Conservation (phyloP, 2,888 invertebrate species). For the Callyntrura sp. region DNA sequence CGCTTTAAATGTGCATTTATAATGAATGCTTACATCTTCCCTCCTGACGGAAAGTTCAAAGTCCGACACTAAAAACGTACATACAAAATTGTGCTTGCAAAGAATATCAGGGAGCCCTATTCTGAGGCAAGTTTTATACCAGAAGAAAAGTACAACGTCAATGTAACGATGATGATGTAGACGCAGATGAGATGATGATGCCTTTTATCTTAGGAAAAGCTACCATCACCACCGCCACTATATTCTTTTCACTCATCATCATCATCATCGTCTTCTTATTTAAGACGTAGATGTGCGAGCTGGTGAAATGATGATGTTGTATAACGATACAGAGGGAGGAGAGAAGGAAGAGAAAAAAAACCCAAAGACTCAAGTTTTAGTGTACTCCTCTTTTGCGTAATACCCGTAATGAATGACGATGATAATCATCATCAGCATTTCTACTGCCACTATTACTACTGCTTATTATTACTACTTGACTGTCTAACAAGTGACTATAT, state of each 20-base stretch:
- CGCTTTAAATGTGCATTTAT: background rate
- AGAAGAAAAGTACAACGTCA: background rate
- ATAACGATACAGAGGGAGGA: slow-evolving; percentile 32
- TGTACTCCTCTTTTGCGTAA: slow-evolving; percentile 67
- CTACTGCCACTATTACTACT: slow-evolving; percentile 35
- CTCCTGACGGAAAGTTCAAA: background rate
- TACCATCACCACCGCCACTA: slow-evolving; percentile 27
- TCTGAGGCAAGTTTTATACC: background rate
- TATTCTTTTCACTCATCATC: slow-evolving; percentile 36
- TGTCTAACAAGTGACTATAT: slow-evolving; percentile 42
- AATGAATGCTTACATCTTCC: background rate
- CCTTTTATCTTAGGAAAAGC: slow-evolving; percentile 13
- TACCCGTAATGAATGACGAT: slow-evolving; percentile 58
- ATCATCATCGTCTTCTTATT: too few relatives aligned
- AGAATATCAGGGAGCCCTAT: background rate
- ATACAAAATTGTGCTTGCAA: slow-evolving; percentile 21
- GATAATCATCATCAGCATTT: slow-evolving; percentile 45
- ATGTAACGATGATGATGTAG: background rate
- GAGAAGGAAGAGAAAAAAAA: slow-evolving; percentile 11
- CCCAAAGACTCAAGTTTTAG: slow-evolving; percentile 51
- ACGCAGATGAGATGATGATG: slow-evolving; percentile 1
- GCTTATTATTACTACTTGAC: slow-evolving; percentile 34
- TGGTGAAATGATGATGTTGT: slow-evolving; percentile 22
- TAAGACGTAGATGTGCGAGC: slow-evolving; percentile 15
- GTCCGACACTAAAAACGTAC: background rate